Evolutionary conservation across 2,113 vertebrate species (phyloP).

Genomic region (Phalacrocorax carbo): DNA sequence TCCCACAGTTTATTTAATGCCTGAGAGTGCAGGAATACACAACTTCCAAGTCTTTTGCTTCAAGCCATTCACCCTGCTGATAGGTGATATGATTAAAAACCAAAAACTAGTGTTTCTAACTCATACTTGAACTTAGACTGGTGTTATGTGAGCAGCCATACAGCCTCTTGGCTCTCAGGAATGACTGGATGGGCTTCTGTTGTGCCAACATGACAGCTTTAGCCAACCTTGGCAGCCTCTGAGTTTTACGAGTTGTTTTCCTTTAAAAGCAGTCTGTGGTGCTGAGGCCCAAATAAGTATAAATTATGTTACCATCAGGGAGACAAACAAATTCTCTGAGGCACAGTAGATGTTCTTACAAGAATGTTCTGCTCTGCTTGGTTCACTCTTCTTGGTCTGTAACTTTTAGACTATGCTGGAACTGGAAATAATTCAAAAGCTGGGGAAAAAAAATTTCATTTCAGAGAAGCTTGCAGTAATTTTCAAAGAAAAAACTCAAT

Average conservation of each 20-base stretch:
- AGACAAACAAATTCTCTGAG: conserved; percentile 59
- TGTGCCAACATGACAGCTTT: not conserved
- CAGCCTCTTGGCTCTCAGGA: not conserved
- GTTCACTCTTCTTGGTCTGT: conserved; percentile 11
- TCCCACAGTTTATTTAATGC: not conserved
- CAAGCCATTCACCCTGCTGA: not conserved
- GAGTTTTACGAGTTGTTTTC: conserved; percentile 16
- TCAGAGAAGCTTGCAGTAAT: conserved; percentile 15
- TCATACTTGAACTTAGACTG: not conserved
- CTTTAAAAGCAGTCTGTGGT: conserved; percentile 2
- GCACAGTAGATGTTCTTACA: conserved; percentile 13
- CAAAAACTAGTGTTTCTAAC: not conserved
- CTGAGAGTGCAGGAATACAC: not conserved
- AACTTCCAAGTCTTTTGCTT: not conserved
- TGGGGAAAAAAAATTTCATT: not conserved
- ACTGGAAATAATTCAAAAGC: conserved; percentile 47
- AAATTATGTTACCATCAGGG: conserved; percentile 50
- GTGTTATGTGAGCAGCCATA: not conserved
- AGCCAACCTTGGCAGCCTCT: conserved; percentile 7
- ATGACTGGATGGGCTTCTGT: not conserved
- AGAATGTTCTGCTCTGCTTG: conserved; percentile 54
- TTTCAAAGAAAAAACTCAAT: conserved; percentile 58
- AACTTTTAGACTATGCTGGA: conserved; percentile 32
- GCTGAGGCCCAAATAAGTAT: conserved; percentile 11
- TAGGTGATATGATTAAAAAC: not conserved